Base-by-base conservation (phyloP, 2,888 invertebrate species). In the Pammene aurita region DNA sequence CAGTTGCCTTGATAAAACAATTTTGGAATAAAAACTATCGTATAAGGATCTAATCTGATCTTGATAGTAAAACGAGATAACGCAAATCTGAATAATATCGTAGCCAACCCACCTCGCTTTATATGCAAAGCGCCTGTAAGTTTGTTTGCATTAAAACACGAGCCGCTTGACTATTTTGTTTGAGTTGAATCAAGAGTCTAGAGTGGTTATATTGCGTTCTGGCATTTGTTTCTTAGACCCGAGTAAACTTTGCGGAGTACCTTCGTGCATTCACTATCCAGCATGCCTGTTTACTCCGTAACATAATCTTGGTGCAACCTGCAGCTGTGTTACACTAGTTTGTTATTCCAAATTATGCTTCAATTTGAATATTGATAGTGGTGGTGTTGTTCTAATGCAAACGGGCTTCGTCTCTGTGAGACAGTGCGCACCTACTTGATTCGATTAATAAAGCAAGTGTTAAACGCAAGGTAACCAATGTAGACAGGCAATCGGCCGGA, bases 81-180 rank as follows among this genome's bases (percentile, higher is more conserved):
- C 89, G 88, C 89, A 89, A 90, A 92, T 89, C 88, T 91, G 89
- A 91, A 87, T 84, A 86, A 85, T 88, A 88, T 65, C 58, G 92
- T 92, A 92, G 92, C 87, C 90, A 90, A 92, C 92, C 92, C 92
- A 92, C 92, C 92, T 92, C 91, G 92, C 92, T 92, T 92, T 87
- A 92, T 92, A 92, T 92, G 92, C 92, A 92, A 92, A 87, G 92
- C 90, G 92, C 92, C 92, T 92, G 90, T 88, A 91, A 92, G 92
- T 92, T 92, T 92, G 92, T 92, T 92, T 92, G 92, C 92, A 92
- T 92, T 92, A 92, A 89, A 92, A 92, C 92, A 92, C 92, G 87
- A 91, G 91, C 91, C 92, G 92, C 92, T 92, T 92, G 87, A 92
- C 90, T 89, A 89, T 92, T 92, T 92, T 92, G 82, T 92, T 92